Conservation (phyloP, 2,888 invertebrate genomes). For the Xestobium rufovillosum region DNA sequence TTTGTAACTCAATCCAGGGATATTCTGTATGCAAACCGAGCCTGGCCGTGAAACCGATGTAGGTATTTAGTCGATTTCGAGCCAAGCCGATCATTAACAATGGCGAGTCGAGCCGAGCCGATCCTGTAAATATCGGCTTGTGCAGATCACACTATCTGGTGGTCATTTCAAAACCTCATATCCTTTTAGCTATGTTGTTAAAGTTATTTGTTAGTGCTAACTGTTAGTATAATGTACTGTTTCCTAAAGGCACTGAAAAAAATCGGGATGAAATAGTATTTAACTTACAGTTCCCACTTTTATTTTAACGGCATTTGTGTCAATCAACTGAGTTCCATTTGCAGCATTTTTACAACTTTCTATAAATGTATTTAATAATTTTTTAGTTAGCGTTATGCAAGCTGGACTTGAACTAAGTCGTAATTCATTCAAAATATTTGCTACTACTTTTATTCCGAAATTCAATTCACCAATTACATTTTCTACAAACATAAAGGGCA, state of each 20-base stretch:
- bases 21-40: too few species aligned
- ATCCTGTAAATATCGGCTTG: too few species aligned
- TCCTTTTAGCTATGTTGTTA: too few species aligned
- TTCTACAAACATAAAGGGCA: conserved; percentile 30
- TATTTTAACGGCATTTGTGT: conserved; percentile 33
- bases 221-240: conserved; percentile 12
- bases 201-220: conserved; percentile 22
- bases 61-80: too few species aligned
- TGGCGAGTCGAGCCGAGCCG: too few species aligned
- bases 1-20: too few species aligned
- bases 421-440: conserved; percentile 38
- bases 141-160: too few species aligned
- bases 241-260: conserved; percentile 7
- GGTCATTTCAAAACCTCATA: too few species aligned
- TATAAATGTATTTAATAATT: conserved; percentile 45
- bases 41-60: too few species aligned
- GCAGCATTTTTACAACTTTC: conserved; percentile 48
- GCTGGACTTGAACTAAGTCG: conserved; percentile 43
- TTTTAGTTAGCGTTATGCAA: conserved; percentile 45
- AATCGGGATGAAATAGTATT: conserved; percentile 4
- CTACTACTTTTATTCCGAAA: conserved; percentile 50
- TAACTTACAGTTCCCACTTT: conserved; percentile 33
- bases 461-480: conserved; percentile 56
- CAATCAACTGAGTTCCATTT: conserved; percentile 27
- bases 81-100: too few species aligned